Evolutionary conservation across 2,888 invertebrate species (phyloP), one percentile per base, ranked within the genome.

Genomic region (Pherbina coryleti): DNA sequence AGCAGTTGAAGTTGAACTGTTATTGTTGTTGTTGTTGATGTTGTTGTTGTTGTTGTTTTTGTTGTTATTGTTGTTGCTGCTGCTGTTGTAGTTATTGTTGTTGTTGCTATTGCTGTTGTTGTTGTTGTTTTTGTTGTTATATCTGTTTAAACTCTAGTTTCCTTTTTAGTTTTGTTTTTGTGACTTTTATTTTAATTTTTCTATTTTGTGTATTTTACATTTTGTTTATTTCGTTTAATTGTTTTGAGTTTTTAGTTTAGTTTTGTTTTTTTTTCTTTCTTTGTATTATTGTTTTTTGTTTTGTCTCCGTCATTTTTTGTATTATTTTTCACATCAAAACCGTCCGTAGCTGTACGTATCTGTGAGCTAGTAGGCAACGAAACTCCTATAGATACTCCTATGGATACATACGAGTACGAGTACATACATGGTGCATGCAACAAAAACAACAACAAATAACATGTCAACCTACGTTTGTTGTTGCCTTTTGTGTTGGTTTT

Each of bases 131-230:
- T 31, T 31, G 3, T 31, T 31, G 3, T 31, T 31, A 31, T n/a
- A n/a, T n/a, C n/a, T n/a, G 37, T 37, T 37, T 37, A 7, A 37
- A 37, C 37, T 37, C 37, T 37, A 37, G 37, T 37, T 37, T 44
- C 11, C 14, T 11, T 44, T 11, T 34, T 71, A 8, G 34, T 55
- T 31, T 71, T 55, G n/a, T 37, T 44, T 55, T 9, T 71, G 34
- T 31, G 8, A 53, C 17, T 28, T 55, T 28, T 71, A 8, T 71
- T 31, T n/a, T 72, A 44, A 37, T 57, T 72, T 55, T 72, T 49
- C 19, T 25, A 51, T 49, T 69, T 69, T 69, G 19, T 19, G 31
- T 44, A 37, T 69, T 44, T 25, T 69, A 3, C 17, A 11, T 44
- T 69, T 69, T 25, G n/a, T 69, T 49, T 4, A 19, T 1, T n/a